Evolutionary conservation across 2,888 invertebrate species (phyloP).

Genomic region (Aphrophora alni): DNA sequence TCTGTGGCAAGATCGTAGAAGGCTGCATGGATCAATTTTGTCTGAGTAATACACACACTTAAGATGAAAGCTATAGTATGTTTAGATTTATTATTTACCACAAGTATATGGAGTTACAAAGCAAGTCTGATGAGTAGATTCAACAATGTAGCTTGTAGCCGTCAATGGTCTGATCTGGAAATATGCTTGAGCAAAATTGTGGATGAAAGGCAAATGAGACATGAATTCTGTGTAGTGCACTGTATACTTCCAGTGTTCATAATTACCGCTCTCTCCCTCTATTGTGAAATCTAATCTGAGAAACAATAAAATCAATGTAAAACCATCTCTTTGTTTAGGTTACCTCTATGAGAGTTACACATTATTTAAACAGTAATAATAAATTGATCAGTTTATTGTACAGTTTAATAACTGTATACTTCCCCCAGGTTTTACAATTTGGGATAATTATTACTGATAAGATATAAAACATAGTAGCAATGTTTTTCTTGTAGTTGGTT

Average conservation of each 20-base stretch:
- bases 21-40: no score
- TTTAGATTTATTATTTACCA: slow-evolving; percentile 66
- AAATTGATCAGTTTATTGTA: neutral
- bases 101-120: slow-evolving; percentile 65
- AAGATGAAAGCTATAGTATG: no score
- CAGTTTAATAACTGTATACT: no score
- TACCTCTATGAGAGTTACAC: no score
- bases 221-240: slow-evolving; percentile 67
- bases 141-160: slow-evolving; percentile 62
- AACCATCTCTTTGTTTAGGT: no score
- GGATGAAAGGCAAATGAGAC: slow-evolving; percentile 68
- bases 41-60: no score
- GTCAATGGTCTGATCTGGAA: slow-evolving; percentile 63
- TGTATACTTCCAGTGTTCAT: slow-evolving; percentile 73
- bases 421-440: no score
- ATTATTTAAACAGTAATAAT: no score
- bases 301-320: slow-evolving; percentile 44
- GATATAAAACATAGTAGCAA: no score
- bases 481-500: no score
- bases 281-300: slow-evolving; percentile 68
- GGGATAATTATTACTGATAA: no score
- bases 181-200: slow-evolving; percentile 65
- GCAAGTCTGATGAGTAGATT: slow-evolving; percentile 69
- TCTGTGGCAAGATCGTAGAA: no score
- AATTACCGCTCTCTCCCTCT: slow-evolving; percentile 68